Conservation (phyloP, 2,113 vertebrate species). For the Ophiodon elongatus region DNA sequence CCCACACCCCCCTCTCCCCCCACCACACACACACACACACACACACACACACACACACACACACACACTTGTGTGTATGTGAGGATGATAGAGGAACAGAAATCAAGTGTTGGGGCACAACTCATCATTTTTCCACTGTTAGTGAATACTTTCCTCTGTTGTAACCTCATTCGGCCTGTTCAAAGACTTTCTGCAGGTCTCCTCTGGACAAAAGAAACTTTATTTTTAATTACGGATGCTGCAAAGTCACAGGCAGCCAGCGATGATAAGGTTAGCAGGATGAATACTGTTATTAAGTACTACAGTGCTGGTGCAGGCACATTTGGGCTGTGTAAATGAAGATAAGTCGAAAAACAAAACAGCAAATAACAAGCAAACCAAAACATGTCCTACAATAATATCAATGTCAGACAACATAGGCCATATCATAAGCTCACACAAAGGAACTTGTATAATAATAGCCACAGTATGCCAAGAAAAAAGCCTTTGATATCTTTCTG, state of each 20-base stretch:
- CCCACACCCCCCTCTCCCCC: too few relatives aligned
- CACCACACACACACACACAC: constrained; percentile 11
- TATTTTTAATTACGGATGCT: constrained; percentile 60
- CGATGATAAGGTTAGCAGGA: constrained; percentile 49
- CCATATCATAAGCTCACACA: constrained; percentile 7
- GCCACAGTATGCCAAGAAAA: not conserved
- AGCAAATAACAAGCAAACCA: constrained; percentile 37
- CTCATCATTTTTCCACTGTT: constrained; percentile 55
- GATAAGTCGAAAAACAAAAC: constrained; percentile 60
- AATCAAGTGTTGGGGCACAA: constrained; percentile 1
- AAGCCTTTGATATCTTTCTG: constrained; percentile 4
- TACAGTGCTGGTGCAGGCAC: constrained; percentile 32
- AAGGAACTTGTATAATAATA: not conserved
- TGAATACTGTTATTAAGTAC: constrained; percentile 62
- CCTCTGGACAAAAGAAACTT: constrained; percentile 45
- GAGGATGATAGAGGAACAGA: constrained; percentile 1
- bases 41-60: constrained; percentile 8
- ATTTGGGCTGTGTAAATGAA: constrained; percentile 62
- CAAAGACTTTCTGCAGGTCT: constrained; percentile 47
- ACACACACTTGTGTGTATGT: not conserved
- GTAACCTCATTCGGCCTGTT: constrained; percentile 23
- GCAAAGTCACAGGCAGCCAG: constrained; percentile 56
- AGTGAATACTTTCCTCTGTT: constrained; percentile 43
- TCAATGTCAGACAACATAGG: constrained; percentile 50
- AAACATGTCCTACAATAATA: constrained; percentile 49